Percentiles rank a stretch among this genome's conserved stretches.
Evolutionary conservation across 2,113 vertebrate species (phyloP).

Genomic region (Mastomys natalensis): DNA sequence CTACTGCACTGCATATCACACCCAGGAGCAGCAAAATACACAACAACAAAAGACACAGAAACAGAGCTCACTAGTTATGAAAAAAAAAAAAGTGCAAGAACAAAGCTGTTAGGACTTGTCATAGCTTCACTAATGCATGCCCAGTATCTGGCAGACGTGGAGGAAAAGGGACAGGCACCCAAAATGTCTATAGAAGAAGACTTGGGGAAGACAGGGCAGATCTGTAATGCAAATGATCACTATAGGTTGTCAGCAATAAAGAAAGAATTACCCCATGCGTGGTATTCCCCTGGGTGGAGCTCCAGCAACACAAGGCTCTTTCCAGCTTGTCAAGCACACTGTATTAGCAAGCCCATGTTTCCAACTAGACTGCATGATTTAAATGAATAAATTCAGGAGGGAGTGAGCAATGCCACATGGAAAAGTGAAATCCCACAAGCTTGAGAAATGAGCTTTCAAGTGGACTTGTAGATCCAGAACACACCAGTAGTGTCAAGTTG

Average conservation of each 20-base stretch:
- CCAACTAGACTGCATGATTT: neutral
- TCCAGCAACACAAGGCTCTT: neutral
- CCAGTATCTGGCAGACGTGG: neutral
- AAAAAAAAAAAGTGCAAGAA: neutral
- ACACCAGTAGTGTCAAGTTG: neutral
- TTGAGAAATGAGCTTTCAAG: slow-evolving; percentile 1
- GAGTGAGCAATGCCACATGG: neutral
- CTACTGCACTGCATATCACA: neutral
- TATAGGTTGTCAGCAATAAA: neutral
- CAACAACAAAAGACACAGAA: slow-evolving; percentile 27
- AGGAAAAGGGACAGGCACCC: neutral
- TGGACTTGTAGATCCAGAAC: neutral
- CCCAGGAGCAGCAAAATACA: neutral
- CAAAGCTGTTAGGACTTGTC: neutral
- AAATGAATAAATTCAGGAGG: neutral
- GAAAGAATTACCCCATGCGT: accelerated
- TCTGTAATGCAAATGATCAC: neutral
- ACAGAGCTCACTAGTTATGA: neutral
- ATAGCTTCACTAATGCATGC: neutral
- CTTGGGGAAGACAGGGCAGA: neutral
- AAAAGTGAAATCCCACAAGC: neutral
- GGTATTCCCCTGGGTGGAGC: neutral
- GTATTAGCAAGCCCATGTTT: neutral
- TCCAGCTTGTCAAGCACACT: neutral
- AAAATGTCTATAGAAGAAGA: neutral